A percentile compares a stretch with the other conserved stretches of the same genome.
Conservation (phyloP, 2,113 vertebrate species). For the Saguinus imperator region DNA sequence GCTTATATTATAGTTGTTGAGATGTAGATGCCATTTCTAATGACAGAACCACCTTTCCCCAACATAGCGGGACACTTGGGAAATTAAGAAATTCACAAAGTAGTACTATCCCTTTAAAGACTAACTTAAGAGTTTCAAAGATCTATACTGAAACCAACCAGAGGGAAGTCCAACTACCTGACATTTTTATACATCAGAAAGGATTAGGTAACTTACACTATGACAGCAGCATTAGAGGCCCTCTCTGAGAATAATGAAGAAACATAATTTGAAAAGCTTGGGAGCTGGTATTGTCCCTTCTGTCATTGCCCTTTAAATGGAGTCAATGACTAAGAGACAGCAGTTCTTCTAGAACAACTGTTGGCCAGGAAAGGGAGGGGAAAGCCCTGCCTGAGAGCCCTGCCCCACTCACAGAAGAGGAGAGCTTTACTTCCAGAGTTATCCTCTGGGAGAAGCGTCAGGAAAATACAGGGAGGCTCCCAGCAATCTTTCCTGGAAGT, state of each 20-base stretch:
- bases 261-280: neutral
- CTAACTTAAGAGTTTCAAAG: neutral
- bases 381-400: neutral
- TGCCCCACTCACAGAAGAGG: neutral
- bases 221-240: neutral
- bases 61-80: neutral
- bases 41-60: neutral
- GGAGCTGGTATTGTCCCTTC: neutral
- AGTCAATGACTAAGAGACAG: neutral
- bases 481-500: neutral
- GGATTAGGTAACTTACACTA: neutral
- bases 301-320: neutral
- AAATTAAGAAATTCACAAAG: neutral
- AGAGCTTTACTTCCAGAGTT: neutral
- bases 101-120: neutral
- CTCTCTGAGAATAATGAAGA: neutral
- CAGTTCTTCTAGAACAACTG: neutral
- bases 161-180: neutral
- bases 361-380: neutral
- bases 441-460: neutral
- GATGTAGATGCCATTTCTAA: neutral
- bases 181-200: neutral
- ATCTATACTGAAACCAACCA: neutral
- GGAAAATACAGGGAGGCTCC: neutral
- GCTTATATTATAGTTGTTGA: neutral